Percentiles rank a stretch among this genome's conserved stretches.
Evolutionary conservation across 2,797 vertebrate species (phyloP).

Genomic region (Chelonia mydas): DNA sequence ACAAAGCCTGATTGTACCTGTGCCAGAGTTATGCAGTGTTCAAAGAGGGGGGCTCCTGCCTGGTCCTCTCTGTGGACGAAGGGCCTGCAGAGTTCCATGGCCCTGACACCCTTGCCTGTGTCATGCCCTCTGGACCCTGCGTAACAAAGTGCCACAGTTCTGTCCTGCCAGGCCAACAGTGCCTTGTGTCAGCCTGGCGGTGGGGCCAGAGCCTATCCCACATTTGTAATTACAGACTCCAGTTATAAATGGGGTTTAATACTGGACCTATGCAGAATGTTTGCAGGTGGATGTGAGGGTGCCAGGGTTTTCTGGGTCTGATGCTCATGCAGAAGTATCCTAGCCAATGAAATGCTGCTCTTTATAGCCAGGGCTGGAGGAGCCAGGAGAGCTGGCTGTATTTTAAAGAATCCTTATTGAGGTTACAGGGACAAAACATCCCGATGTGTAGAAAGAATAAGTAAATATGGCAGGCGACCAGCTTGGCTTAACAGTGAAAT

Average conservation of each 20-base stretch:
- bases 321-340: background rate
- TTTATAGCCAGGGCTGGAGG: background rate
- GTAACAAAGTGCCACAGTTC: background rate
- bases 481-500: too few species aligned
- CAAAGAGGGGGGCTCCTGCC: background rate
- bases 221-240: background rate
- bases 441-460: too few species aligned
- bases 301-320: background rate
- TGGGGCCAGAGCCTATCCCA: background rate
- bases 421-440: too few species aligned
- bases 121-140: background rate
- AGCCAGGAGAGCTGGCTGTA: too few species aligned
- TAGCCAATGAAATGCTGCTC: background rate
- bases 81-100: background rate
- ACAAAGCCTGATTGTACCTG: background rate
- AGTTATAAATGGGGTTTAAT: background rate
- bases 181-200: background rate
- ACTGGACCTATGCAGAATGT: background rate
- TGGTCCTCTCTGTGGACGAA: background rate
- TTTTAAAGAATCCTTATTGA: too few species aligned
- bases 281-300: background rate
- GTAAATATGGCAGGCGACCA: too few species aligned
- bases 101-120: background rate
- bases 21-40: too few species aligned
- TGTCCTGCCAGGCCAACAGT: background rate